Base-by-base conservation (phyloP, 2,113 vertebrate genomes). In the Azemiops feae region DNA sequence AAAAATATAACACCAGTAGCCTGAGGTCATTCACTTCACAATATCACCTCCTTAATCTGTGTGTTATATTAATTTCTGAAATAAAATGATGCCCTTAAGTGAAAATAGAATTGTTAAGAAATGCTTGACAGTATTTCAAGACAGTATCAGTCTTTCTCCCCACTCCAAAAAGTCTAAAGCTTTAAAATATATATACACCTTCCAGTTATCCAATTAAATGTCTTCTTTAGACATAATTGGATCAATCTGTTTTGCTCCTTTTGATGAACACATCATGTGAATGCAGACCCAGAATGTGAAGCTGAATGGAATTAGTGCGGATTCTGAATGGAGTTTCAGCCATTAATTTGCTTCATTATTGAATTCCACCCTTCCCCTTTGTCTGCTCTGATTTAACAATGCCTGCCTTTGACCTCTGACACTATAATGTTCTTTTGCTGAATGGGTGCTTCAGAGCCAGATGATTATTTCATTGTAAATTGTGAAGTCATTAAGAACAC, bases 341-440 rank as follows among this genome's bases (percentile, higher is more conserved):
- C 93, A 89, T 92, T 93, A 85, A 93, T 92, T 92, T 92, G 87
- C 90, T 55, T 92, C 87, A 43, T 93, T 91, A 92, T 89, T 91
- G 90, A 86, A 89, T 85, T 91, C 87, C 69, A 11, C 86, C 86
- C 86, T 89, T 85, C 30, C 25, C 90, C 89, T 93, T 93, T 93
- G 91, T 92, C 45, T 54, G 23, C 53, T 43, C 87, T 47, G 25
- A 45, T 60, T 93, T 92, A 93, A 93, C 87, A 89, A 57, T 22
- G 90, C 85, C 69, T 88, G 89, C 90, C 93, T 92, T 93, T 89
- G 87, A 93, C 93, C 93, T 89, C 87, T 92, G 91, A 93, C 91
- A 93, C 91, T 53, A 53, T 69, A 93, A 86, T 57, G 91, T 91
- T 85, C 86, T 85, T 93, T 85, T 85, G 64, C 93, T 93, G 87